phyloP scores from a whole-genome alignment of 2,888 invertebrate species.

The Taenaris catops region DNA sequence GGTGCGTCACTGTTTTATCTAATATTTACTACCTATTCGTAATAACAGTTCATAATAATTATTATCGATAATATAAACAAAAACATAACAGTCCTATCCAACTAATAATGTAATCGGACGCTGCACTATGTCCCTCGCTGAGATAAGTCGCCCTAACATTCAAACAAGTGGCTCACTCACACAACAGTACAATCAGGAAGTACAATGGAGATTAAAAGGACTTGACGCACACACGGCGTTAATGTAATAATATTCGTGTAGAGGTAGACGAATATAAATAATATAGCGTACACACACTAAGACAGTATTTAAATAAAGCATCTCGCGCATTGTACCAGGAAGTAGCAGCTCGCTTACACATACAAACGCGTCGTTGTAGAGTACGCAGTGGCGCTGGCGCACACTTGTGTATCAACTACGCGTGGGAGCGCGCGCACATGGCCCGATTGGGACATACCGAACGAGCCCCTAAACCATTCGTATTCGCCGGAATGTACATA shows the following conservation, averaged over 20 bases:
- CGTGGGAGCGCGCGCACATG: slow-evolving; percentile 78
- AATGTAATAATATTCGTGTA: slow-evolving; percentile 71
- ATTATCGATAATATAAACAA: slow-evolving; percentile 42
- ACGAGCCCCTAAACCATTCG: slow-evolving; percentile 72
- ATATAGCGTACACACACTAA: slow-evolving; percentile 72
- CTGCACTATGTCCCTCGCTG: slow-evolving; percentile 75
- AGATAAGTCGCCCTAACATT: slow-evolving; percentile 78
- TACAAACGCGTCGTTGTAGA: slow-evolving; percentile 38
- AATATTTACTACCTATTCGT: slow-evolving; percentile 7
- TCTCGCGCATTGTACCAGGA: slow-evolving; percentile 75
- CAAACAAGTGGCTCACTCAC: slow-evolving; percentile 78
- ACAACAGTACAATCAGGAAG: slow-evolving; percentile 68
- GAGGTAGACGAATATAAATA: slow-evolving; percentile 68
- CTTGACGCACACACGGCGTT: slow-evolving; percentile 63
- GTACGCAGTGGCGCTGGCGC: slow-evolving; percentile 65
- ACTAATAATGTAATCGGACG: slow-evolving; percentile 70
- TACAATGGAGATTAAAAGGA: slow-evolving; percentile 77
- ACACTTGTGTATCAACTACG: slow-evolving; percentile 68
- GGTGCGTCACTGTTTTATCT: slow-evolving; percentile 4
- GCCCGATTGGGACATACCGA: slow-evolving; percentile 74
- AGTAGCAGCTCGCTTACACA: slow-evolving; percentile 70
- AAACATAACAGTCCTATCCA: slow-evolving; percentile 31
- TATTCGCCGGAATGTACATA: too few relatives aligned
- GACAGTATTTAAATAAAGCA: slow-evolving; percentile 72
- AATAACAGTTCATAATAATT: slow-evolving; percentile 6